Base-by-base conservation (phyloP, 2,888 invertebrate genomes). In the Parnassius smintheus region DNA sequence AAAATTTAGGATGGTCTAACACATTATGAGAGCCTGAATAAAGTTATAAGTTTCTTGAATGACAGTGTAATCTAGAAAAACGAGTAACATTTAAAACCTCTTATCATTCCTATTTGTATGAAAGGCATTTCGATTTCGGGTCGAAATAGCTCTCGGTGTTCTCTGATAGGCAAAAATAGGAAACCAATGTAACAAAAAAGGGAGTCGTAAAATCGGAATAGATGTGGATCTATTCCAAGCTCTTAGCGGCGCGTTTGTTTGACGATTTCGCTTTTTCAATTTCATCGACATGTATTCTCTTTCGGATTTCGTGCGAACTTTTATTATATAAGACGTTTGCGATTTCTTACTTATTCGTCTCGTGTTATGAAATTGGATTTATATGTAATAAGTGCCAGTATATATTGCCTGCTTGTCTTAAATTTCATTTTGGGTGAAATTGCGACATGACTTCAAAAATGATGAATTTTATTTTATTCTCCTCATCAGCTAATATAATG, bases 311-410 rank as follows among this genome's bases (percentile, higher is more conserved):
- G 59, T 22, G 12, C 44, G 50, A 45, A 59, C 56, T 59, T 59
- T 64, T 64, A 64, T 64, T 64, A 52, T 42, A 63, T 56, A 56
- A 57, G 52, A 53, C 42, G 46, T 46, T 57, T 45, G 46, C 25
- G 46, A 56, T 42, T 51, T n/a, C 42, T 13, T 25, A 35, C 50
- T 35, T 46, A 55, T 54, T 13, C 50, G 25, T 52, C 22, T 41
- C 45, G 25, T 42, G 13, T 9, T 9, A 44, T 54, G 25, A 42
- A 52, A 58, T 58, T 52, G 57, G 9, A 51, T 61, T 56, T 46
- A 10, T 13, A 22, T 22, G 51, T 13, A 13, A 51, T 46, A 35
- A 4, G 35, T 35, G 35, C 35, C 35, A 35, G 35, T 7, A 35
- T 35, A 35, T 35, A 35, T 35, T 35, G 35, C 7, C 35, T 35